phyloP scores from a whole-genome alignment of 2,797 vertebrate genomes.

The Brachyrhaphis roseni region DNA sequence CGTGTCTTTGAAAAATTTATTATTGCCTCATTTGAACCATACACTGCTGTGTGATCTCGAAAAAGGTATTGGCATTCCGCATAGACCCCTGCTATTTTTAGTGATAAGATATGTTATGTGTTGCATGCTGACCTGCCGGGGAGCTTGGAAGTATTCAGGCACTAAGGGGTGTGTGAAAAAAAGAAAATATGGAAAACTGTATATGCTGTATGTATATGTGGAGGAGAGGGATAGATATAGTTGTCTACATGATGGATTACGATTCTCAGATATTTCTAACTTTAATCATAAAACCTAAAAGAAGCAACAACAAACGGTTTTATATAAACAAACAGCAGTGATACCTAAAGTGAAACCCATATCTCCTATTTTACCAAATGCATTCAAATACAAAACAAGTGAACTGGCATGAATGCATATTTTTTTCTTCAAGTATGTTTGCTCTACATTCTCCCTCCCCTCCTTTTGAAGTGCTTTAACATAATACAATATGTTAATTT shows the following conservation, averaged over 20 bases:
- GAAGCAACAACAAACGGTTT: not conserved
- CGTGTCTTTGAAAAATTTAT: constrained; percentile 16
- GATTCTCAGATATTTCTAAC: not conserved
- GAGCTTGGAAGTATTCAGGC: constrained; percentile 2
- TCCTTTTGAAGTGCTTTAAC: not conserved
- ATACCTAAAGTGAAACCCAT: not conserved
- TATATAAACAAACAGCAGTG: not conserved
- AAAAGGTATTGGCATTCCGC: constrained; percentile 57
- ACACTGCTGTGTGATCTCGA: constrained; percentile 39
- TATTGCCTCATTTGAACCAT: constrained; percentile 25
- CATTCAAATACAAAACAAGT: not conserved
- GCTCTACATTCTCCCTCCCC: not conserved
- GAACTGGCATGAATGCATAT: too few species aligned
- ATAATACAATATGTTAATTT: not conserved
- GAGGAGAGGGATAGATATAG: not conserved
- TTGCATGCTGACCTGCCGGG: constrained; percentile 62
- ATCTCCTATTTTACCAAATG: not conserved
- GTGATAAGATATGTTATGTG: constrained; percentile 45
- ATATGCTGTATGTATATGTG: not conserved
- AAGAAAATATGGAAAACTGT: not conserved
- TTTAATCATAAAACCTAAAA: not conserved
- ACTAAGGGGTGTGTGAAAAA: not conserved
- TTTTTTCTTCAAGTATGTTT: not conserved
- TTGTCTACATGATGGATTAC: not conserved
- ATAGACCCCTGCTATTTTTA: constrained; percentile 60